Base-by-base conservation (phyloP, 2,888 invertebrate species). In the Hirtodrosophila cameraria region DNA sequence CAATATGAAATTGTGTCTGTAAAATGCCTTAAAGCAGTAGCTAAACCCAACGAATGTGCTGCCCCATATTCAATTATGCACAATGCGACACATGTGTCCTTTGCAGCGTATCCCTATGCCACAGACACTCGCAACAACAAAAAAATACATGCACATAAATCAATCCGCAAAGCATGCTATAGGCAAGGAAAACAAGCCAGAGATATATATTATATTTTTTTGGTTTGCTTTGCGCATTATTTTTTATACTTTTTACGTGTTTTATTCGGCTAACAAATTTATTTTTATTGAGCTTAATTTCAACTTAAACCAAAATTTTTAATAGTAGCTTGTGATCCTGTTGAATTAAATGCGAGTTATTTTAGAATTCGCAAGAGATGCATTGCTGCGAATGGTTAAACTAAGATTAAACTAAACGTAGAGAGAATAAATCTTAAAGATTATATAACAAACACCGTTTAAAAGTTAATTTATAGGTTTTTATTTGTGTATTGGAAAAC, bases 1-100 rank as follows among this genome's bases (percentile, higher is more conserved):
- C n/a, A 49, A 57, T 63, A 80, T 62, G 39, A 64, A 70, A 60
- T 49, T 61, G 63, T 53, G 55, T 50, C 43, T 60, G 43, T 27
- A 54, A 61, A 58, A 70, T 62, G 41, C 30, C 59, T 38, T 36
- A 30, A 58, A 53, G 48, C 54, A 35, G 31, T 9, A 11, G 43
- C 16, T 36, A 46, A 41, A 25, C 35, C 18, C 18, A 11, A 48
- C n/a, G 35, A 28, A 39, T 23, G 45, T 31, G 20, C 45, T 25
- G 36, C 41, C 30, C 33, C 42, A 41, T 28, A 66, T 65, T 79
- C 74, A 82, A 82, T 79, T 82, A 79, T 74, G 67, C 76, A 60
- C 61, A 58, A 55, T 55, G 48, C 41, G 54, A 30, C 61, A 53
- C 46, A 53, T 60, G 60, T 63, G 53, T 42, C 13, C 49, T 18